A percentile compares a stretch with the other conserved stretches of the same genome.
phyloP scores from a whole-genome alignment of 1,140 invertebrate genomes.

The Apis cerana region DNA sequence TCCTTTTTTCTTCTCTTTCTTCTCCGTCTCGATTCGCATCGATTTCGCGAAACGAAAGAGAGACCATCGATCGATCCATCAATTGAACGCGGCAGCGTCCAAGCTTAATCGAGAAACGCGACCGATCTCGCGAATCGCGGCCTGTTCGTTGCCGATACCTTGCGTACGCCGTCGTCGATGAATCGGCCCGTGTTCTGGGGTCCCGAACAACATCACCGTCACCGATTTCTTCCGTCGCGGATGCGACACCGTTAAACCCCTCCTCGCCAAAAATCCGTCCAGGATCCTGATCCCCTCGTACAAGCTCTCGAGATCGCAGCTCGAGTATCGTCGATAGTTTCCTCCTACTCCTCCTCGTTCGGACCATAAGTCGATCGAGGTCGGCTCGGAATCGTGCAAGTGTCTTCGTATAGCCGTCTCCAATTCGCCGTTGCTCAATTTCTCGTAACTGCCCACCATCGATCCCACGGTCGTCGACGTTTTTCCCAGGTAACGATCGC shows the following conservation, averaged over 20 bases:
- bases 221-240: constrained; percentile 39
- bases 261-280: constrained; percentile 69
- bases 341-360: not conserved
- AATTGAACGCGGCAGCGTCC: constrained; percentile 58
- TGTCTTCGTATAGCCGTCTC: constrained; percentile 43
- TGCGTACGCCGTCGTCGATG: not conserved
- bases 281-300: constrained; percentile 72
- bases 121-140: not conserved
- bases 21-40: not conserved
- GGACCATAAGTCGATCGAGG: not conserved
- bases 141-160: not conserved
- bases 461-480: constrained; percentile 60
- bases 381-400: constrained; percentile 47
- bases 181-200: constrained; percentile 55
- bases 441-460: constrained; percentile 66
- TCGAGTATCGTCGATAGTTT: constrained; percentile 41
- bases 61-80: not conserved
- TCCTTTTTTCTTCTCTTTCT: too few relatives aligned
- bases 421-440: constrained; percentile 64
- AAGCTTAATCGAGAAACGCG: constrained; percentile 66
- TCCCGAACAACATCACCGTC: constrained; percentile 68
- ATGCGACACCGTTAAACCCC: not conserved
- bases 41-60: not conserved
- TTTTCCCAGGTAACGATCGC: constrained; percentile 67
- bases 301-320: constrained; percentile 70